Evolutionary conservation across 2,797 vertebrate species (phyloP), one percentile per base, ranked within the genome.

Genomic region (Alca torda): DNA sequence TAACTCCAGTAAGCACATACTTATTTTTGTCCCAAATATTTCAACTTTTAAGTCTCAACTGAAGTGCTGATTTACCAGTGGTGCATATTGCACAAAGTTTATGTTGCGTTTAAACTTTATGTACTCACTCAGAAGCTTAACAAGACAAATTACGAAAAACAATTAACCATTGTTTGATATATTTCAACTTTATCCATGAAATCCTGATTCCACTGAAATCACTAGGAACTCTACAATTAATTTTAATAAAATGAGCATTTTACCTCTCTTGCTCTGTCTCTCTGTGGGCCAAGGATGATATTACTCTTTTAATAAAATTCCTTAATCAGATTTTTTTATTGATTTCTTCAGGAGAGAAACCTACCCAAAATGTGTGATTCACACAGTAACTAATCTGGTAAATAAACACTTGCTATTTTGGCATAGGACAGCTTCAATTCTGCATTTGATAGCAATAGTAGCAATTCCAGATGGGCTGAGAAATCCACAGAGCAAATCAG

Each of bases 371-470:
- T 1, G 1, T 21, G 20, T 51, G 56, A 81, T 65, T 78, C 60
- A 37, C 3, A 3, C 83, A 19, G 2, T 43, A 75, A 54, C 11
- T 60, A 41, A 73, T n/a, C 43, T 70, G 53, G 26, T 57, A 73
- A 95, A 72, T 46, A 75, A 94, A 84, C 35, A 19, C 37, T 80
- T 60, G 19, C 24, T 74, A 12, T 74, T 87, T 83, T 75, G 65
- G 25, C 39, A 59, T 18, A 18, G 41, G 8, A 13, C 18, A 77
- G 16, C 26, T 92, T 72, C 14, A 28, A 3, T 18, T 64, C 50
- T 50, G 6, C 26, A 21, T 76, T 84, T 0, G 0, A 7, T 33
- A 63, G 31, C 46, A n/a, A 53, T 26, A 10, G 2, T 18, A 59
- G 13, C 61, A 85, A n/a, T 41, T 81, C 64, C 43, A 24, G 33